These are phyloP conservation scores for Vespertilio murinus DNA, from an alignment of 2,797 vertebrate genomes.

Conservation along the genomic window DNA sequence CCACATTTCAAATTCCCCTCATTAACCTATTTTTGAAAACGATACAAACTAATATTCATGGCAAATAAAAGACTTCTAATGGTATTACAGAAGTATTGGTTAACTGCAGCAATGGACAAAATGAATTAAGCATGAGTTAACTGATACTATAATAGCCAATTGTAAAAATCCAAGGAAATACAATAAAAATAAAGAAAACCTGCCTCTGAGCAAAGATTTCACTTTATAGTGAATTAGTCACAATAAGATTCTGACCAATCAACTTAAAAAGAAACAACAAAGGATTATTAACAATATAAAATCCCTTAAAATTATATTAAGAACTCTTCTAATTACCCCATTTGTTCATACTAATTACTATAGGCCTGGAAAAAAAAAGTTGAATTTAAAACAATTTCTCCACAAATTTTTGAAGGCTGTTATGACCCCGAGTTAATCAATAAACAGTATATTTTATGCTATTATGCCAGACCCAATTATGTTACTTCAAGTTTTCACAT, in stretches of 20 bases:
- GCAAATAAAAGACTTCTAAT: constrained; percentile 35
- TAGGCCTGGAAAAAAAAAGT: background rate
- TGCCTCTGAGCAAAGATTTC: constrained; percentile 12
- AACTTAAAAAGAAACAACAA: constrained; percentile 15
- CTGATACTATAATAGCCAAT: background rate
- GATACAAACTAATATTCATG: constrained; percentile 13
- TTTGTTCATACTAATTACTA: constrained; percentile 37
- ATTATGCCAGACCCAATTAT: background rate
- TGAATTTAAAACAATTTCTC: constrained; percentile 20
- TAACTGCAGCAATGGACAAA: constrained; percentile 17
- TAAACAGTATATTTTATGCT: background rate
- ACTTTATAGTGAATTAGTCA: constrained; percentile 28
- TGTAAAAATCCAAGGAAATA: background rate
- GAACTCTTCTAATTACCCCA: background rate
- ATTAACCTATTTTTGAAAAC: constrained; percentile 45
- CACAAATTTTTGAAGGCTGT: constrained; percentile 30
- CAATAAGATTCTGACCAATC: constrained; percentile 12
- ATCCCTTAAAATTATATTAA: background rate
- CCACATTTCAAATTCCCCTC: constrained; percentile 32
- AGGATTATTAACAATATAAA: constrained; percentile 12
- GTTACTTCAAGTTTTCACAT: background rate
- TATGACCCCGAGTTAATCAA: constrained; percentile 14
- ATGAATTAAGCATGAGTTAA: background rate
- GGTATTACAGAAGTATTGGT: background rate
- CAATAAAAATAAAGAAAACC: background rate